Percentiles rank a stretch among this genome's conserved stretches.
Evolutionary conservation across 2,113 vertebrate species (phyloP).

Genomic region (Crotalus helleri): DNA sequence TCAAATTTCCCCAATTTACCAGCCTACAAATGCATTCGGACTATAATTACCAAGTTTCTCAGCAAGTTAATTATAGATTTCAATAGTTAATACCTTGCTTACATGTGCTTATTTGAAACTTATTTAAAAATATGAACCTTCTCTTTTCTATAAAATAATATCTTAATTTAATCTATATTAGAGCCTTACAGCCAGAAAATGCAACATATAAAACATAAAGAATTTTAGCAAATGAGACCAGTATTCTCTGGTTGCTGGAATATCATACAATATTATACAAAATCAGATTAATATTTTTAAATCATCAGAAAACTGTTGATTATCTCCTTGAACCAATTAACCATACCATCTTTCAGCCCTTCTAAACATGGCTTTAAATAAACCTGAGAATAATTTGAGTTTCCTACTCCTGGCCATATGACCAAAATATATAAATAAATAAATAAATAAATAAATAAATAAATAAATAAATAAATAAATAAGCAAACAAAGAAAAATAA

Average conservation of each 20-base stretch:
- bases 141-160: background rate
- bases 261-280: constrained; percentile 14
- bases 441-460: background rate
- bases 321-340: background rate
- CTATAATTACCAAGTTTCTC: background rate
- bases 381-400: background rate
- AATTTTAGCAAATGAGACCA: background rate
- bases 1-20: background rate
- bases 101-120: background rate
- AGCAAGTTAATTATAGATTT: background rate
- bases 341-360: background rate
- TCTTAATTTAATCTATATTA: background rate
- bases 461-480: background rate
- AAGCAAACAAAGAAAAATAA: background rate
- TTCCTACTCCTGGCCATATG: background rate
- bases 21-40: background rate
- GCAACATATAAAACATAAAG: background rate
- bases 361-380: background rate
- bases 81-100: background rate
- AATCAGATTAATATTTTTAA: background rate
- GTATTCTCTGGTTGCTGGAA: constrained; percentile 9
- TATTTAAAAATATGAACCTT: background rate
- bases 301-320: background rate
- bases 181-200: background rate
- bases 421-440: background rate